A percentile compares a stretch with the other conserved stretches of the same genome.
Conservation (phyloP, 2,888 invertebrate genomes). For the Andrena dorsata region DNA sequence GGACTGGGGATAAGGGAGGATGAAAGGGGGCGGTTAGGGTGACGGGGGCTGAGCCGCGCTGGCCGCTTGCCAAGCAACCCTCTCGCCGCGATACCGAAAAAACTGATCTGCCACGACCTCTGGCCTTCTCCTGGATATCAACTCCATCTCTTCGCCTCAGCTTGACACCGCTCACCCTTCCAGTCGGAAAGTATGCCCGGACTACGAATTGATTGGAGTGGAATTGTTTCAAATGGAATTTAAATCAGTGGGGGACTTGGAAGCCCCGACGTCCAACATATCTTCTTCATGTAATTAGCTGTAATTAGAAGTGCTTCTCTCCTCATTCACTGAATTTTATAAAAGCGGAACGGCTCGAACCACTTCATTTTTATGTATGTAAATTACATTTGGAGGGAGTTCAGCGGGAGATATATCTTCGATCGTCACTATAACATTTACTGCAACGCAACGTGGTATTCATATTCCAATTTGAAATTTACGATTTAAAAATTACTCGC, state of each 20-base stretch:
- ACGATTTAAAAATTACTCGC: too few species aligned
- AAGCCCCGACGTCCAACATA: not conserved
- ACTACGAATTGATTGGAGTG: not conserved
- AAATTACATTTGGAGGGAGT: too few species aligned
- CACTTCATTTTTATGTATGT: too few species aligned
- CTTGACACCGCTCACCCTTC: slow-evolving; percentile 19
- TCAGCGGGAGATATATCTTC: too few species aligned
- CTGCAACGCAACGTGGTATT: too few species aligned
- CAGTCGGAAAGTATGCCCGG: slow-evolving; percentile 11
- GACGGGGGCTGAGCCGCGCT: slow-evolving; percentile 64
- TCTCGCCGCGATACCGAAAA: slow-evolving; percentile 56
- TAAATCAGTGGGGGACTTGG: not conserved
- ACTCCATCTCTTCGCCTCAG: slow-evolving; percentile 19
- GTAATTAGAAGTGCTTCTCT: too few species aligned
- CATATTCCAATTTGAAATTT: too few species aligned
- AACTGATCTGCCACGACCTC: slow-evolving; percentile 64
- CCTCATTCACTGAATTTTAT: too few species aligned
- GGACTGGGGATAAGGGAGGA: slow-evolving; percentile 35
- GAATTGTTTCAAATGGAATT: not conserved
- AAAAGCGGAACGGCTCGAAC: too few species aligned
- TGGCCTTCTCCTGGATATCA: slow-evolving; percentile 56
- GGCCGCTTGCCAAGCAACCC: slow-evolving; percentile 71
- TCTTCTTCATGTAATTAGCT: too few species aligned
- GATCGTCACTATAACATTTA: too few species aligned
- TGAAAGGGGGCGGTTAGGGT: slow-evolving; percentile 40